Conservation (phyloP, 1,140 invertebrate species). For the Tachypleus tridentatus region DNA sequence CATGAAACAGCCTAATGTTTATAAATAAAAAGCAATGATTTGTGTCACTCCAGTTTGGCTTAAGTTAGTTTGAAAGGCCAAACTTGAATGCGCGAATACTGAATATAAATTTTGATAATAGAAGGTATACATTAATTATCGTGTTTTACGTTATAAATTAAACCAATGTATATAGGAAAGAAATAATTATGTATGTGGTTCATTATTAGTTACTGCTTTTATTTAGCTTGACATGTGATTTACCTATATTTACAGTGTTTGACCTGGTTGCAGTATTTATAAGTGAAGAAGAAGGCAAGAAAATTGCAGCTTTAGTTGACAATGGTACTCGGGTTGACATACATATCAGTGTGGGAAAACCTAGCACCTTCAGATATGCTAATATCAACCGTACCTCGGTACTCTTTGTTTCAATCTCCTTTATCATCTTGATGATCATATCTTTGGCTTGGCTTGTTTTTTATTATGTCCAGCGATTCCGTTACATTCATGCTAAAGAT, state of each 20-base stretch:
- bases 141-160: too few relatives aligned
- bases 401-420: constrained; percentile 84
- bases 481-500: constrained; percentile 83
- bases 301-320: constrained; percentile 52
- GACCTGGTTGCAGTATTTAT: constrained; percentile 66
- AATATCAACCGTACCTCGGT: constrained; percentile 69
- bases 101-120: too few relatives aligned
- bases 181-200: too few relatives aligned
- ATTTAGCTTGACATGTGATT: too few relatives aligned
- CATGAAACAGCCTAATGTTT: too few relatives aligned
- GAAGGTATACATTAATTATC: too few relatives aligned
- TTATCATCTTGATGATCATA: constrained; percentile 87
- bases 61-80: too few relatives aligned
- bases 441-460: constrained; percentile 86
- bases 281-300: constrained; percentile 56
- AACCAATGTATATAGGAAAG: too few relatives aligned
- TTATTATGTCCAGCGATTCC: constrained; percentile 84
- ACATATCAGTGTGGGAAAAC: constrained; percentile 48
- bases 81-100: too few relatives aligned
- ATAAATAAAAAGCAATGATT: too few relatives aligned
- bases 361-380: constrained; percentile 40
- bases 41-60: too few relatives aligned
- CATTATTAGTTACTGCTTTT: too few relatives aligned
- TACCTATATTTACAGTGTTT: constrained; percentile 27
- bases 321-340: constrained; percentile 50